phyloP scores from a whole-genome alignment of 2,797 vertebrate species.

The Microtus californicus region DNA sequence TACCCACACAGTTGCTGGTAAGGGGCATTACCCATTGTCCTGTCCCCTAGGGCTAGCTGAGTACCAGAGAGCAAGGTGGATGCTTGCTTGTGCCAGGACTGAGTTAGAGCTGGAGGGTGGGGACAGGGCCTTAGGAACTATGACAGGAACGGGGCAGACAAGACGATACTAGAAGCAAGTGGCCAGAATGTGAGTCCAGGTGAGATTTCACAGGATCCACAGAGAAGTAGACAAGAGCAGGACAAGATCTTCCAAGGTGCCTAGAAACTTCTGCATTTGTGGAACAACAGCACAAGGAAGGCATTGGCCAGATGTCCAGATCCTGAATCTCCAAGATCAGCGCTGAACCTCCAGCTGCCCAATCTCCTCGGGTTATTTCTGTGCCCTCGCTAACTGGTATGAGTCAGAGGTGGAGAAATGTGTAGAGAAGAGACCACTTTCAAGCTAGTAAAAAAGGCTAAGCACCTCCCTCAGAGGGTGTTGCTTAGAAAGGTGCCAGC shows the following conservation, averaged over 20 bases:
- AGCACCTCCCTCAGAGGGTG: rapidly evolving
- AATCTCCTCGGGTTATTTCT: not conserved
- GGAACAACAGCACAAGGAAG: not conserved
- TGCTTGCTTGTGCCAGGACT: not conserved
- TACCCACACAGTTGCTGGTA: not conserved
- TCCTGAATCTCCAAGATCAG: not conserved
- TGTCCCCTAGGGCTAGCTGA: not conserved
- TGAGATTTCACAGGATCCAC: not conserved
- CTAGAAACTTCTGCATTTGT: not conserved
- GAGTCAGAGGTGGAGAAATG: not conserved
- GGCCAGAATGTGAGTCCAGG: rapidly evolving
- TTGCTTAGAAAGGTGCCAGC: not conserved
- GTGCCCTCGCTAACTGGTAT: not conserved
- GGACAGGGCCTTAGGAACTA: not conserved
- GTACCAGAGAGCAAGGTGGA: too few species aligned
- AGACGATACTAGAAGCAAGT: too few species aligned
- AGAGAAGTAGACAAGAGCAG: not conserved
- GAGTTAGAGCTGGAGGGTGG: not conserved
- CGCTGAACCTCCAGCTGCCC: not conserved
- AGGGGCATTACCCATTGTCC: rapidly evolving
- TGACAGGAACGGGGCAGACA: not conserved
- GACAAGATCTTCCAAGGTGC: not conserved
- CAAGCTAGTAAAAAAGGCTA: not conserved
- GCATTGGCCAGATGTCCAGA: not conserved
- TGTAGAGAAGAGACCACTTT: not conserved